These are phyloP conservation scores for Mesopsocus fuscifrons DNA, from an alignment of 2,888 invertebrate genomes.

Conservation along the genomic window DNA sequence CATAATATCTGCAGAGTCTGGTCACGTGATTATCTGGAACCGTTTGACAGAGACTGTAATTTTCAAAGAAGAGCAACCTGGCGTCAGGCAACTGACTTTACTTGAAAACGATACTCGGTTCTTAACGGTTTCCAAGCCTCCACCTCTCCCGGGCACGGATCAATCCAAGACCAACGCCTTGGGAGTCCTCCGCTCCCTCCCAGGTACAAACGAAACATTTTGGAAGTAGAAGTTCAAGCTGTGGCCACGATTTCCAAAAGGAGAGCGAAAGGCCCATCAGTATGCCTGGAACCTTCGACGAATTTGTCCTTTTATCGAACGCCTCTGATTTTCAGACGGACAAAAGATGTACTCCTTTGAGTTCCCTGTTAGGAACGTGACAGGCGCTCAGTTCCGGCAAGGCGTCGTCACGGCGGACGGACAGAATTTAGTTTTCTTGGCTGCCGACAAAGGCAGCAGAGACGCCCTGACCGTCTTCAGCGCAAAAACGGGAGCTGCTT, in stretches of 20 bases:
- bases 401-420: slow-evolving; percentile 70
- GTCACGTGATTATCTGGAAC: slow-evolving; percentile 80
- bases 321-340: slow-evolving; percentile 41
- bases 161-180: slow-evolving; percentile 39
- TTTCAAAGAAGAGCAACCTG: slow-evolving; percentile 66
- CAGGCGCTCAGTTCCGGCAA: slow-evolving; percentile 48
- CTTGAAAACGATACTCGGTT: slow-evolving; percentile 56
- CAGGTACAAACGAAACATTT: slow-evolving; percentile 36
- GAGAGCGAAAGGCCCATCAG: no score
- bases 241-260: no score
- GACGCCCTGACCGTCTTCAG: slow-evolving; percentile 73
- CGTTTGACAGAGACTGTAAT: slow-evolving; percentile 39
- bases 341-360: slow-evolving; percentile 61
- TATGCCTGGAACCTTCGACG: no score
- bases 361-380: slow-evolving; percentile 52
- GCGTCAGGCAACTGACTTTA: slow-evolving; percentile 53
- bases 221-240: no score
- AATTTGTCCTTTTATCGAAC: no score
- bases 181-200: slow-evolving; percentile 48
- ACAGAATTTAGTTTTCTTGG: slow-evolving; percentile 53
- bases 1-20: slow-evolving; percentile 82
- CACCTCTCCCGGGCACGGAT: slow-evolving; percentile 37
- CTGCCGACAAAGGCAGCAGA: slow-evolving; percentile 60
- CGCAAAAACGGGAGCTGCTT: slow-evolving; percentile 50
- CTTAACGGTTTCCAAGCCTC: slow-evolving; percentile 51